Evolutionary conservation across 2,888 invertebrate genomes (phyloP).

Genomic region (Caradrina clavipalpis): DNA sequence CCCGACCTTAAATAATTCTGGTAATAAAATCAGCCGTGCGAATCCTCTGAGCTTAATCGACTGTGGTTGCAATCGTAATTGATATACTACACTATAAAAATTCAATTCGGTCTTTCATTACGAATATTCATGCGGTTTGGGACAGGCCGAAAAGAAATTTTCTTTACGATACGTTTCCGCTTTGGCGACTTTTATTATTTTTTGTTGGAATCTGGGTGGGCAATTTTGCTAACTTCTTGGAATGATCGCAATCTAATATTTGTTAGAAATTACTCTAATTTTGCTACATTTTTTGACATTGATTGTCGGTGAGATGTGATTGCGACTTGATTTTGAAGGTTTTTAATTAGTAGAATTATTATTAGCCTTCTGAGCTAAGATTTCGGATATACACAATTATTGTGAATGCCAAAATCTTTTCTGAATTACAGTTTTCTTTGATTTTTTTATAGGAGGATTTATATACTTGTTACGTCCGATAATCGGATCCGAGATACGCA

Average conservation of each 20-base stretch:
- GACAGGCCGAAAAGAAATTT: slow-evolving; percentile 53
- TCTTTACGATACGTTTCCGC: slow-evolving; percentile 52
- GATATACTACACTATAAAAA: slow-evolving; percentile 62
- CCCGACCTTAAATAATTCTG: slow-evolving; percentile 67
- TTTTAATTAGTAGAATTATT: no score
- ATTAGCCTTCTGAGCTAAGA: slow-evolving; percentile 4
- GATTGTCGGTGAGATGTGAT: no score
- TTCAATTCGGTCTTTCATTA: slow-evolving; percentile 62
- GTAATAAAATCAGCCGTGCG: slow-evolving; percentile 76
- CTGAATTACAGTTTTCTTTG: not conserved
- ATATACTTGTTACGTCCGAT: no score
- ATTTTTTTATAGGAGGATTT: not conserved
- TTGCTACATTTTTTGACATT: no score
- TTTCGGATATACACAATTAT: not conserved
- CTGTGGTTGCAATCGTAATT: slow-evolving; percentile 62
- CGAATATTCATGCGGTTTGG: slow-evolving; percentile 48
- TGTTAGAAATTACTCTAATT: no score
- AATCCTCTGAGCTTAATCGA: slow-evolving; percentile 71
- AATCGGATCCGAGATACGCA: no score
- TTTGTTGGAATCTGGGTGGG: slow-evolving; percentile 21
- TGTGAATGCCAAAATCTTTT: no score
- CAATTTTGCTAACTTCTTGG: slow-evolving; percentile 14
- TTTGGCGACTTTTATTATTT: slow-evolving; percentile 38
- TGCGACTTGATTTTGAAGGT: no score
- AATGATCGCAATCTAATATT: no score